phyloP scores from a whole-genome alignment of 2,888 invertebrate species.

The Epirrita christyi region DNA sequence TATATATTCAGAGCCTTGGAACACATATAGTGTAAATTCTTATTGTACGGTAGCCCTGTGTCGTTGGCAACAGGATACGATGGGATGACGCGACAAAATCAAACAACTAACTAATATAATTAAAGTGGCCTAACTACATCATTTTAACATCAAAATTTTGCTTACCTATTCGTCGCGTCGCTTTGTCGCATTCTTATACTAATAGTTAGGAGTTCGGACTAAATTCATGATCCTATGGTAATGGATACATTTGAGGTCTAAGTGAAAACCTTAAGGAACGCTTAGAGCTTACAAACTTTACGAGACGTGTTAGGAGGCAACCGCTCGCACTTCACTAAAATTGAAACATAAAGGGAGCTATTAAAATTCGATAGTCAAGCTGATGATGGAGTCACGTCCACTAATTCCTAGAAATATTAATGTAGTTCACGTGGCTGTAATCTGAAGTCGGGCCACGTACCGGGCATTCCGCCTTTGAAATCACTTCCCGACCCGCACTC shows the following conservation, averaged over 20 bases:
- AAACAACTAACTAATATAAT: no score
- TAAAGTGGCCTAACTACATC: no score
- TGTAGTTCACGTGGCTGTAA: conserved; percentile 65
- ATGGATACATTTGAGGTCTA: no score
- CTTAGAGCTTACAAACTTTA: no score
- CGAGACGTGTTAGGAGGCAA: no score
- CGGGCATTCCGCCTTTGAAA: conserved; percentile 78
- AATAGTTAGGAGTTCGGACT: no score
- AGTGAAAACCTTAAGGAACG: no score
- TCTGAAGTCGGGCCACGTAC: conserved; percentile 74
- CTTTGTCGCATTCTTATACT: no score
- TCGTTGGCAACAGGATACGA: background rate
- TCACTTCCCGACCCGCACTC: conserved; percentile 77
- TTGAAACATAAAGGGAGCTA: conserved; percentile 24
- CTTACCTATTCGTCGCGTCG: no score
- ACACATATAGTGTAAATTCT: conserved; percentile 18
- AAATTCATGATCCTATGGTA: no score
- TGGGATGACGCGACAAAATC: background rate
- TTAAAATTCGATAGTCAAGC: conserved; percentile 45
- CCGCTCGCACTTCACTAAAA: background rate
- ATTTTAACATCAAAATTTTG: no score
- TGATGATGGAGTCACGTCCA: conserved; percentile 62
- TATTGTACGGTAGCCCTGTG: conserved; percentile 1
- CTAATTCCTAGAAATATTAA: conserved; percentile 76
- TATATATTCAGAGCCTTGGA: conserved; percentile 11